Conservation (phyloP, 2,888 invertebrate species). For the Diarsia dahlii region DNA sequence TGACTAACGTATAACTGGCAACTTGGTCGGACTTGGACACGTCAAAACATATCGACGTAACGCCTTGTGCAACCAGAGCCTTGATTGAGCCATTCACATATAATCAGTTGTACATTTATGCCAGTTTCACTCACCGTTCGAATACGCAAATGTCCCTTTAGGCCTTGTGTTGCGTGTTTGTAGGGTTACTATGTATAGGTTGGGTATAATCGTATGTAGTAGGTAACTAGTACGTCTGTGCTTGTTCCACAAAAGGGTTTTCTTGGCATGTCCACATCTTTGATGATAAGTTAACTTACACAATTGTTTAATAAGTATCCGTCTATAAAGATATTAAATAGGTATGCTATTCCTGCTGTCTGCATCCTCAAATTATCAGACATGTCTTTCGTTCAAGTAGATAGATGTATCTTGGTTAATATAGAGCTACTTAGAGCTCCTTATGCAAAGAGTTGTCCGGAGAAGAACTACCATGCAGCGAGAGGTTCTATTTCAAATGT, state of each 20-base stretch:
- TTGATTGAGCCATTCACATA: conserved; percentile 86
- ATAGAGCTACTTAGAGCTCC: too few species aligned
- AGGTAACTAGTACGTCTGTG: not conserved
- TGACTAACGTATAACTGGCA: conserved; percentile 75
- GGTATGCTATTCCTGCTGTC: too few species aligned
- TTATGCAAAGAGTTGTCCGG: too few species aligned
- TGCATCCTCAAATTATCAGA: too few species aligned
- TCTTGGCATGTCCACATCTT: too few species aligned
- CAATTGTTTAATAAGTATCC: too few species aligned
- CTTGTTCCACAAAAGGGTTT: not conserved
- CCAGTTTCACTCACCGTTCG: conserved; percentile 77
- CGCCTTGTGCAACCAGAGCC: conserved; percentile 80
- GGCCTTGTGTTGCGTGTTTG: conserved; percentile 67
- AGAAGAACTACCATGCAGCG: too few species aligned
- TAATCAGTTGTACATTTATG: conserved; percentile 82
- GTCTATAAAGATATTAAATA: too few species aligned
- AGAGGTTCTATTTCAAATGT: too few species aligned
- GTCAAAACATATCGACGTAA: conserved; percentile 88
- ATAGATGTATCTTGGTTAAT: too few species aligned
- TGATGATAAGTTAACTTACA: too few species aligned
- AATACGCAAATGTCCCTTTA: conserved; percentile 74
- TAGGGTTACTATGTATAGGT: not conserved
- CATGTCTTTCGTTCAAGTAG: too few species aligned
- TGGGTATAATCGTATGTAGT: conserved; percentile 5
- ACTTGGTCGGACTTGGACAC: conserved; percentile 78